These are phyloP conservation scores for Cyclura pinguis DNA, from an alignment of 2,797 vertebrate species.

Conservation along the genomic window DNA sequence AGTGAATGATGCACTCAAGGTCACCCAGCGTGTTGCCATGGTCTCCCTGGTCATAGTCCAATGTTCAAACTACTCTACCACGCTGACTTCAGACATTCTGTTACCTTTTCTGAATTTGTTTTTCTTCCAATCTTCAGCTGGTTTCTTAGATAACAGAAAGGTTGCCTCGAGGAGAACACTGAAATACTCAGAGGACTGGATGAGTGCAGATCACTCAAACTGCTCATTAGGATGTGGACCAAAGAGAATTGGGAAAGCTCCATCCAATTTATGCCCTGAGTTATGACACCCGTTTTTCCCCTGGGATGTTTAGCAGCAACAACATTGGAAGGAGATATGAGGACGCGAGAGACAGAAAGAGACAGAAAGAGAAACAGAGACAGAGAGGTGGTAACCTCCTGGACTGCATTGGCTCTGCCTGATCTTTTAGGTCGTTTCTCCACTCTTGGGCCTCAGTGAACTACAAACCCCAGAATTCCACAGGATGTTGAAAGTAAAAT, in stretches of 20 bases:
- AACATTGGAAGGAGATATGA: no score
- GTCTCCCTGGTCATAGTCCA: no score
- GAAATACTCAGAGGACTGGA: neutral
- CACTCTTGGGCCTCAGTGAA: no score
- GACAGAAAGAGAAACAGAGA: neutral
- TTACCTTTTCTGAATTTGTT: neutral
- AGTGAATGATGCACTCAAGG: no score
- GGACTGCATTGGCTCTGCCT: constrained; percentile 12
- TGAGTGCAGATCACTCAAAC: neutral
- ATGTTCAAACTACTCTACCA: no score
- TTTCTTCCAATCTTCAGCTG: neutral
- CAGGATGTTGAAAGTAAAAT: no score
- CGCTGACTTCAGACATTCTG: neutral
- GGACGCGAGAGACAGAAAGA: neutral
- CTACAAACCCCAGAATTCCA: no score
- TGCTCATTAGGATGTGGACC: neutral
- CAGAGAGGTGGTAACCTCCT: neutral
- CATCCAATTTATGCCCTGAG: neutral
- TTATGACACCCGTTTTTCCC: neutral
- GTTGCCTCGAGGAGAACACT: no score
- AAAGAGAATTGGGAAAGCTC: neutral
- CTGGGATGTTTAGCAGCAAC: neutral
- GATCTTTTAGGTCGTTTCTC: neutral
- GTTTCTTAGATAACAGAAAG: neutral
- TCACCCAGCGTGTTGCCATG: no score